Base-by-base conservation (phyloP, 1,140 invertebrate species). In the Papilio xuthus region DNA sequence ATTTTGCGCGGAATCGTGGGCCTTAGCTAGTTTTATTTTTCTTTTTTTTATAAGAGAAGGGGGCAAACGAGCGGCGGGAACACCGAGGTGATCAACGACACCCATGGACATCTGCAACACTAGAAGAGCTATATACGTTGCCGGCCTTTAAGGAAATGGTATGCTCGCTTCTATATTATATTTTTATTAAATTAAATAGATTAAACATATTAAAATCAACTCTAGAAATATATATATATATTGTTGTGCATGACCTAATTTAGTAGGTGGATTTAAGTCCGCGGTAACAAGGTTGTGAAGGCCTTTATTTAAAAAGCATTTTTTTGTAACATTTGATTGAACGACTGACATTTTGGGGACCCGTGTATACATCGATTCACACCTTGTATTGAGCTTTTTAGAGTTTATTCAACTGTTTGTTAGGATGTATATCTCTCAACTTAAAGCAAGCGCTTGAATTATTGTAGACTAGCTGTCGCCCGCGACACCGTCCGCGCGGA, bases 241-340 rank as follows among this genome's bases (percentile, higher is more conserved):
- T 50, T 73, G 44, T 50, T 50, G 69, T 42, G 6, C 23, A 15
- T 73, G 71, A 73, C 71, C 71, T 73, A 73, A 73, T 73, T 73
- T 73, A 53, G 71, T 20, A 50, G 20, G 44, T 73, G 71, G 71
- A 73, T 73, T 73, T 50, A 73, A 73, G 44, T 28, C 71, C 44
- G 20, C 44, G 41, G 71, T 73, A 73, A 73, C 71, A 47, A 73
- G 71, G 71, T 73, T 47, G 71, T 60, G 20, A 60, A 53, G 71
- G 26, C 42, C 44, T 73, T 73, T 73, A 73, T 73, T 73, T 73
- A 44, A 73, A 73, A 50, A 73, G 23, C 42, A 50, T 47, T 73
- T 73, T 73, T 73, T 73, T 73, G 44, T 53, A 26, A 73, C 71
- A 73, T 73, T 73, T 73, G 71, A 73, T 73, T 50, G 44, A 50